Evolutionary conservation across 2,113 vertebrate species (phyloP), one percentile per base, ranked within the genome.

Genomic region (Xiphorhynchus elegans): DNA sequence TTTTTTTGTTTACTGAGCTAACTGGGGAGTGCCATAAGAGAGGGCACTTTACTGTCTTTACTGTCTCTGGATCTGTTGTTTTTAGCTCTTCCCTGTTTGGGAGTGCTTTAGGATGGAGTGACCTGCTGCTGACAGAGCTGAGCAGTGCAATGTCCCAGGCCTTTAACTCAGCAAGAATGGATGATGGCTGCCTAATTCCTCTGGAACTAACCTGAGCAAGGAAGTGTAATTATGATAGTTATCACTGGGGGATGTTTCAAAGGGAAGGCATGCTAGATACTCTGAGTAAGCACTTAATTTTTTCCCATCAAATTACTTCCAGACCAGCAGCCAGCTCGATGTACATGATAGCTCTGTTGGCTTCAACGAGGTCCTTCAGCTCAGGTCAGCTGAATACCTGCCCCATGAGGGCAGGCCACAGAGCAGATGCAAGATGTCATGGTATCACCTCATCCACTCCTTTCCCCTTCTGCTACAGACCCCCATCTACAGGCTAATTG

Each of bases 181-280:
- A 39, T 3, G 52, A 63, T 42, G 60, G 55, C 64, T 88, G 75
- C 62, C 55, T 90, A 86, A 86, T 80, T 96, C 64, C 64, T 70
- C 77, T 86, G 89, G 17, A 84, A 87, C 80, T 49, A 52, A 46
- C 58, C 59, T 74, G 4, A 84, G 80, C 78, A 81, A 95, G 73
- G 91, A 90, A 89, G 84, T 90, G 11, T 87, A 94, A 95, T 95
- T 93, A 92, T 52, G 95, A 90, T 86, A 74, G 73, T 80, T 91
- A 86, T 95, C 94, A 68, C 73, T 35, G 47, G 47, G 42, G 56
- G 74, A 60, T 58, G 35, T 68, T 76, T 87, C 81, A 93, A 87
- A 96, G 68, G 64, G 77, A 80, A 88, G 31, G 87, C 86, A 87
- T 81, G 60, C 49, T 80, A 84, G 75, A 77, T 82, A 56, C 42